phyloP scores from a whole-genome alignment of 1,140 invertebrate genomes.

The Drosophila mauritiana region DNA sequence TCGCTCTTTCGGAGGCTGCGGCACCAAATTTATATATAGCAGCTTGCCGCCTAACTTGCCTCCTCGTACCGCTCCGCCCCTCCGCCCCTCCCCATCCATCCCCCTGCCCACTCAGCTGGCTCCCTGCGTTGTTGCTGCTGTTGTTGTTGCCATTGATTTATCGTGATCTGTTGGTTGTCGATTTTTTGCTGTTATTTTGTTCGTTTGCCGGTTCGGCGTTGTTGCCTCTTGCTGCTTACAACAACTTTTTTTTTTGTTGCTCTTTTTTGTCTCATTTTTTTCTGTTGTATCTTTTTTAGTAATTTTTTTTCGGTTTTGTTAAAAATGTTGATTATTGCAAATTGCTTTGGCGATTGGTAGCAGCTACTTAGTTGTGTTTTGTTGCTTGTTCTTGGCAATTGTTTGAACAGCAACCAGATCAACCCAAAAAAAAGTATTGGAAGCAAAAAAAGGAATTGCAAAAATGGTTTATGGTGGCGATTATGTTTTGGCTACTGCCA shows the following conservation, averaged over 20 bases:
- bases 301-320: constrained; percentile 52
- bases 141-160: constrained; percentile 74
- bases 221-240: constrained; percentile 54
- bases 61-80: background rate
- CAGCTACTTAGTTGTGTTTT: constrained; percentile 81
- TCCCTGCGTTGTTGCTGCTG: constrained; percentile 9
- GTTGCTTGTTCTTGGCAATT: constrained; percentile 76
- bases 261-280: constrained; percentile 38
- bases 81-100: background rate
- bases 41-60: constrained; percentile 21
- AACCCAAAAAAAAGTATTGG: background rate
- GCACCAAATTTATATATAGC: constrained; percentile 65
- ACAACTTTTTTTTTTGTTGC: constrained; percentile 63
- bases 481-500: constrained; percentile 49
- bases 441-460: background rate
- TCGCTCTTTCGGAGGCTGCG: constrained; percentile 63
- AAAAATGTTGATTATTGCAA: constrained; percentile 83
- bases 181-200: constrained; percentile 60
- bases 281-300: constrained; percentile 38
- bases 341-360: constrained; percentile 82
- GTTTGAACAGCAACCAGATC: constrained; percentile 68
- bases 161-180: constrained; percentile 78
- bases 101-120: background rate
- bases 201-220: constrained; percentile 30
- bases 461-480: constrained; percentile 57